phyloP scores from a whole-genome alignment of 2,888 invertebrate genomes.

The Ichneumoninae sp. region DNA sequence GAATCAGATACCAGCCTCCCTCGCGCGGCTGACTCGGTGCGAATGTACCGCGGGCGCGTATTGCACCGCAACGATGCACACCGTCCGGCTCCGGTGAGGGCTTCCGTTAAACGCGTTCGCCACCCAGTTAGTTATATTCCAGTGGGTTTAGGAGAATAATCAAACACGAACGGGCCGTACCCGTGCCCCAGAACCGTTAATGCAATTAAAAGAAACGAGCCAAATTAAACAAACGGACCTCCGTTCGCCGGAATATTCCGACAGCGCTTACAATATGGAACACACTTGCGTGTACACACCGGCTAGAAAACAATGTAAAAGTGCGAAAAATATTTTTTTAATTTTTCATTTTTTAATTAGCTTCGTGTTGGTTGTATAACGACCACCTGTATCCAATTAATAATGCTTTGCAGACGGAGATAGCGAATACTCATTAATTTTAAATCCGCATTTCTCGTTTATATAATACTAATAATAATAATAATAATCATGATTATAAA shows the following conservation, averaged over 20 bases:
- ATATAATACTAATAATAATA: background rate
- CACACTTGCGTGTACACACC: background rate
- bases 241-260: background rate
- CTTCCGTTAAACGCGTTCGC: constrained; percentile 63
- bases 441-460: background rate
- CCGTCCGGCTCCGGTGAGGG: constrained; percentile 32
- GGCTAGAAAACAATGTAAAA: background rate
- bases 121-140: constrained; percentile 67
- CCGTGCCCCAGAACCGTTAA: constrained; percentile 52
- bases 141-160: constrained; percentile 65
- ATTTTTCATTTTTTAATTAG: constrained; percentile 2
- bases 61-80: constrained; percentile 45
- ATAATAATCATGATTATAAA: background rate
- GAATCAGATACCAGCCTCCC: constrained; percentile 66
- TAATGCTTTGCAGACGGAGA: background rate
- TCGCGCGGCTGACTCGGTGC: constrained; percentile 40
- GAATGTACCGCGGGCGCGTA: constrained; percentile 38
- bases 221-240: constrained; percentile 27
- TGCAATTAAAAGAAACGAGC: constrained; percentile 51
- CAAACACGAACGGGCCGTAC: constrained; percentile 20
- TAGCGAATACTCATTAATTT: background rate
- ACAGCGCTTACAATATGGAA: constrained; percentile 2
- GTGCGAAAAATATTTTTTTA: background rate
- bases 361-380: background rate
- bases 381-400: background rate